Evolutionary conservation across 2,113 vertebrate species (phyloP).

Genomic region (Saimiri boliviensis): DNA sequence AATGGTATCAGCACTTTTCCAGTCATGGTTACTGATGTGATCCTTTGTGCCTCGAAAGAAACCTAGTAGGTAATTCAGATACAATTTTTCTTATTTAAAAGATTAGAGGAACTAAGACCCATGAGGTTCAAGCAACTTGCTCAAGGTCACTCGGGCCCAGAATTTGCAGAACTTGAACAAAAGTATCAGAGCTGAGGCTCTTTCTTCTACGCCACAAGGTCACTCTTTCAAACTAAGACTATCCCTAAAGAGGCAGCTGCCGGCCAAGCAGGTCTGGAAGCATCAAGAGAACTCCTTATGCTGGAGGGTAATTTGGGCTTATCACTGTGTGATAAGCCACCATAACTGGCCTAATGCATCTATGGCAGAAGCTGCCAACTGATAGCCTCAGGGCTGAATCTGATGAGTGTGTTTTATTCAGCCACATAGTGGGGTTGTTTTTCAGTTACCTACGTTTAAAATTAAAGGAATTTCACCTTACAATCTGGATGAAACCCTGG

Average conservation of each 20-base stretch:
- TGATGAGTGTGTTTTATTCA: background rate
- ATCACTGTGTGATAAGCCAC: too few species aligned
- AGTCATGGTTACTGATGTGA: background rate
- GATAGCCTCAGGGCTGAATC: background rate
- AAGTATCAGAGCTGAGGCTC: background rate
- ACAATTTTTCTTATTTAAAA: conserved; percentile 5
- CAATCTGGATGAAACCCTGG: background rate
- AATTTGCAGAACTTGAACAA: background rate
- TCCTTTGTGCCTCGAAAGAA: background rate
- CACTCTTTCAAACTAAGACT: background rate
- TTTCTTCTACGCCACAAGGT: background rate
- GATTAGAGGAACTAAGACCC: background rate
- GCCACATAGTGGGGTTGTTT: background rate
- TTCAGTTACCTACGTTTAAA: background rate
- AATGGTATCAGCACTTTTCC: background rate
- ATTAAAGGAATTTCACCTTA: background rate
- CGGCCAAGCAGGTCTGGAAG: background rate
- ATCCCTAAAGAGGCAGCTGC: background rate
- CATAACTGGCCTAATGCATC: background rate
- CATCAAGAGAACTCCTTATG: background rate
- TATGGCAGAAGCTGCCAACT: background rate
- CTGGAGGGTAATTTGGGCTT: background rate
- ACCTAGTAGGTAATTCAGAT: background rate
- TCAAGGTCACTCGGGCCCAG: background rate
- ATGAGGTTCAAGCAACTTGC: background rate